Percentiles rank a stretch among this genome's conserved stretches.
Evolutionary conservation across 2,888 invertebrate genomes (phyloP).

Genomic region (Hirtodrosophila alboralis): DNA sequence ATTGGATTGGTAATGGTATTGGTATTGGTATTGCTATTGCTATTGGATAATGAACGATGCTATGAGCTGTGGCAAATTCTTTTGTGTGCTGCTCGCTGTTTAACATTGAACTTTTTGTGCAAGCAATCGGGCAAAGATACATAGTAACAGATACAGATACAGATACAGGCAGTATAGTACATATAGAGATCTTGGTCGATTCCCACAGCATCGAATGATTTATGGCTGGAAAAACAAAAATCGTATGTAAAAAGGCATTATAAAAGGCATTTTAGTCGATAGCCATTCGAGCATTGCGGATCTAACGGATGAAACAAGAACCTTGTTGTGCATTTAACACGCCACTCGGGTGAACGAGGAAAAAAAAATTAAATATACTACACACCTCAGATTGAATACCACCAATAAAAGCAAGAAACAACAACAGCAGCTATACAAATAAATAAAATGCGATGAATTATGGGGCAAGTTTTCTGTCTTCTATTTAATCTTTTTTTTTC

Average conservation of each 20-base stretch:
- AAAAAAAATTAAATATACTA: no score
- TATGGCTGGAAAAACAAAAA: constrained; percentile 52
- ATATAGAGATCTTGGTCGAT: constrained; percentile 39
- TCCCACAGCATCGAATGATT: constrained; percentile 76
- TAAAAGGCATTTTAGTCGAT: constrained; percentile 57
- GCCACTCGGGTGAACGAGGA: constrained; percentile 40
- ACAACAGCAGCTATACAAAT: constrained; percentile 40
- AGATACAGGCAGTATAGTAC: constrained; percentile 16
- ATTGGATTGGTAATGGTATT: constrained; percentile 2
- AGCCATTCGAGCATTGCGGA: constrained; percentile 67
- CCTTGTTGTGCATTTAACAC: constrained; percentile 79
- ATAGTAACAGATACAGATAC: constrained; percentile 47
- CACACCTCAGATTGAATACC: constrained; percentile 47
- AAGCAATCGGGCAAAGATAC: constrained; percentile 30
- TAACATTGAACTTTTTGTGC: constrained; percentile 76
- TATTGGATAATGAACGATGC: constrained; percentile 75
- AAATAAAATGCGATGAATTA: constrained; percentile 76
- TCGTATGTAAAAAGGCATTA: constrained; percentile 68
- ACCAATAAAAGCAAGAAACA: constrained; percentile 27
- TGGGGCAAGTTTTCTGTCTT: constrained; percentile 69
- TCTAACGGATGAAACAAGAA: constrained; percentile 79
- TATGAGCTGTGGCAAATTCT: constrained; percentile 78
- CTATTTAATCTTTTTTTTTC: constrained; percentile 10
- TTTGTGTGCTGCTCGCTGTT: constrained; percentile 55
- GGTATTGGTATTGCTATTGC: constrained; percentile 15